Evolutionary conservation across 2,888 invertebrate genomes (phyloP).

Genomic region (Villa cingulata): DNA sequence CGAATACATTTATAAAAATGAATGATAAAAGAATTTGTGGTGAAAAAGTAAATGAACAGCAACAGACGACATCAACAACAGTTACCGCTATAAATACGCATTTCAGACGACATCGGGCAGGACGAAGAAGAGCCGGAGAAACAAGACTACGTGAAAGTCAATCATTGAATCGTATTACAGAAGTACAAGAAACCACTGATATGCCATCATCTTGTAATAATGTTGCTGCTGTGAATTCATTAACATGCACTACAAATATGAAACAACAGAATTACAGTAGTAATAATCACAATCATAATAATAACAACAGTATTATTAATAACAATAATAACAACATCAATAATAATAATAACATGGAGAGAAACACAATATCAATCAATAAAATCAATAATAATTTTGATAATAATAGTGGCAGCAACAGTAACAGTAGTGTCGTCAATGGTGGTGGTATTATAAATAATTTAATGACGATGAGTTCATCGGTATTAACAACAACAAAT

Average conservation of each 20-base stretch:
- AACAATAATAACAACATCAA: background rate
- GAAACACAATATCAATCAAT: too few relatives aligned
- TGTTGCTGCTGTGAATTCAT: conserved; percentile 20
- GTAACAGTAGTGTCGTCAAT: background rate
- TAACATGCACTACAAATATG: background rate
- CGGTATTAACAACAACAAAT: conserved; percentile 20
- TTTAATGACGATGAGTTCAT: conserved; percentile 23
- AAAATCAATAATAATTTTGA: background rate
- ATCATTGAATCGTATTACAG: conserved; percentile 71
- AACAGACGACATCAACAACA: conserved; percentile 8
- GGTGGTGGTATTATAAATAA: background rate
- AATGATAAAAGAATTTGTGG: too few relatives aligned
- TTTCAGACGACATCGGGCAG: conserved; percentile 40
- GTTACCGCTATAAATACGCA: too few relatives aligned
- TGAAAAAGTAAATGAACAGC: conserved; percentile 6
- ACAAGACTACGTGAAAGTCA: conserved; percentile 64
- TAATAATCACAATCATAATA: conserved; percentile 3
- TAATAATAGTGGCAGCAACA: background rate
- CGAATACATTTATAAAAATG: too few relatives aligned
- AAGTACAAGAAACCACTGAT: conserved; percentile 59
- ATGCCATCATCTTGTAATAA: conserved; percentile 25
- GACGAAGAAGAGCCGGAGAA: conserved; percentile 46
- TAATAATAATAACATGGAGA: background rate
- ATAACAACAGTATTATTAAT: background rate
- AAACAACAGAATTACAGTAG: too few relatives aligned